Conservation (phyloP, 2,113 vertebrate genomes). For the Thamnophis sirtalis region DNA sequence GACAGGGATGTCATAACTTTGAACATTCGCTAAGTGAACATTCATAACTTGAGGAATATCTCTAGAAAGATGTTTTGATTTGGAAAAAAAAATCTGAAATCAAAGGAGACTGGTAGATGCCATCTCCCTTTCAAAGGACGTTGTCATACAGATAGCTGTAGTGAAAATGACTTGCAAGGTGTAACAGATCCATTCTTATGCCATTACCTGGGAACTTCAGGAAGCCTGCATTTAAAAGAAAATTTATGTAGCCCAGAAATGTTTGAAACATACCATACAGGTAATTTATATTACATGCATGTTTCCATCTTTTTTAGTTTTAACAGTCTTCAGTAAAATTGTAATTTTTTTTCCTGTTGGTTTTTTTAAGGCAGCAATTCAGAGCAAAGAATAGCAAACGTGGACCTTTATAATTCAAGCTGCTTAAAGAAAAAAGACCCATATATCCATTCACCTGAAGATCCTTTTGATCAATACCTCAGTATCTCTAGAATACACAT, state of each 20-base stretch:
- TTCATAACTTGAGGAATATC: background rate
- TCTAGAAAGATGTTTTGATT: background rate
- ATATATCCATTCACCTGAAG: slow-evolving; percentile 65
- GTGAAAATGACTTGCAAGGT: slow-evolving; percentile 84
- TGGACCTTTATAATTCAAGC: slow-evolving; percentile 71
- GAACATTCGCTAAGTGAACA: no score
- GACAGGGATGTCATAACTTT: no score
- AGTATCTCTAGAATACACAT: slow-evolving; percentile 42
- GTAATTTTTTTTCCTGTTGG: background rate
- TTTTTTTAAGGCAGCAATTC: slow-evolving; percentile 69
- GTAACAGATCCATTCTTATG: slow-evolving; percentile 83
- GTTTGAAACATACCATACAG: slow-evolving; percentile 64
- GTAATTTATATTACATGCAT: slow-evolving; percentile 43
- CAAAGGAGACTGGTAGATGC: slow-evolving; percentile 15
- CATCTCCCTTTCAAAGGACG: slow-evolving; percentile 69
- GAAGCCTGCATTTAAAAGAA: slow-evolving; percentile 77
- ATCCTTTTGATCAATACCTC: slow-evolving; percentile 70
- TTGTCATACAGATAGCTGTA: slow-evolving; percentile 83
- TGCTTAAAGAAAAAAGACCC: slow-evolving; percentile 75
- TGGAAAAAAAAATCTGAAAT: background rate
- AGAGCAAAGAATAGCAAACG: slow-evolving; percentile 69
- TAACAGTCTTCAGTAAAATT: background rate
- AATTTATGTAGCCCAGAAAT: slow-evolving; percentile 72
- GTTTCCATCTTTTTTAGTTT: background rate
- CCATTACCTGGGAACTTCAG: slow-evolving; percentile 78